Evolutionary conservation across 2,113 vertebrate genomes (phyloP), one percentile per base, ranked within the genome.

Genomic region (rabbit (Oryctolagus cuniculus)): DNA sequence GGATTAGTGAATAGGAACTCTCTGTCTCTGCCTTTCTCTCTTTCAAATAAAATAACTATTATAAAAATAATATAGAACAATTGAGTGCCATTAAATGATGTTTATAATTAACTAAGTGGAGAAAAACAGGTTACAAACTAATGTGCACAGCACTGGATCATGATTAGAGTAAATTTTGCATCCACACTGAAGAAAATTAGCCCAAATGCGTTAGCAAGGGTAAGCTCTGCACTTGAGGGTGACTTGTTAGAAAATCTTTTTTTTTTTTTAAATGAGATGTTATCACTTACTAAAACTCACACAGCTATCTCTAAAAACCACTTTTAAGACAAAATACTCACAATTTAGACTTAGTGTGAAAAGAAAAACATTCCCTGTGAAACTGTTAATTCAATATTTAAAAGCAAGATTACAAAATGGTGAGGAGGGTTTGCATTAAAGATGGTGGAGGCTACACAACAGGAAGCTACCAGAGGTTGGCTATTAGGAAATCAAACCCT

Each of bases 221-320:
- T 89, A 19, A 82, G 82, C 16, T 81, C 51, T 61, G 7, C 0
- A 1, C 61, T 38, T 88, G 93, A 4, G 12, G 25, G 15, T 86
- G 53, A 73, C 16, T 29, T 75, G 89, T 95, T 77, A 67, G 89
- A 82, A 89, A 69, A n/a, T 38, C 63, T 69, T 67, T 94, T 63
- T 86, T 91, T 93, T 94, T 58, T n/a, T n/a, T 90, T 78, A 24
- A 86, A 78, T 82, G 12, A 88, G 89, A 8, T 36, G 77, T 10
- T 75, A 70, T 91, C 21, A 70, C 21, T 82, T 96, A 75, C 87
- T 63, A 69, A 70, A 90, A 53, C 69, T 51, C 67, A 69, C 81
- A n/a, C 12, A 84, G 36, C 4, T 85, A 17, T 63, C 24, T 85
- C 31, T 34, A 44, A 83, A 84, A 95, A 25, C 73, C 21, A 61